Base-by-base conservation (phyloP, 2,113 vertebrate species). In the Gadus chalcogrammus region DNA sequence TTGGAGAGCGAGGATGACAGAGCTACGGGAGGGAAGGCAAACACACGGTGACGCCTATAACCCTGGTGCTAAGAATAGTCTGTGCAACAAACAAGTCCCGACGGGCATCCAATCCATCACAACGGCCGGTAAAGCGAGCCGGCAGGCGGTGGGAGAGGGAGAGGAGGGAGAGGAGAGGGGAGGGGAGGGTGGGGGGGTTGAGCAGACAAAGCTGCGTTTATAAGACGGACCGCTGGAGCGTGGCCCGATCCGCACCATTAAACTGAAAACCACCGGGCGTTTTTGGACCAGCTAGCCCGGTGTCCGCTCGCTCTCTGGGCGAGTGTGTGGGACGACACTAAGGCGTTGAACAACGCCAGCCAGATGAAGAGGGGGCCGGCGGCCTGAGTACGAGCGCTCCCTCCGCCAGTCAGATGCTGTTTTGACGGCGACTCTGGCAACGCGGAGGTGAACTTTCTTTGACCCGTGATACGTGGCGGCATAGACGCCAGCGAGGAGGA, bases 391-490 rank as follows among this genome's bases (percentile, higher is more conserved):
- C 42, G 9, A 9, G 42, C 8, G 42, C 11, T 48, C 42, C 8
- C 42, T 48, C 42, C 8, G 31, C 1, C 15, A 31, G 38, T 15
- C 13, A 60, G 1, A 60, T 9, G 18, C 13, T 8, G 7, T 22
- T 52, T 60, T 64, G 18, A 52, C 15, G 42, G 73, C 17, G 65
- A 76, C 82, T 84, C 71, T 79, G 68, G 58, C 28, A 70, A 91
- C 79, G 90, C 9, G 0, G 42, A 48, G 42, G 42, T 95, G 93
- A 96, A 94, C 94, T 95, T 91, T 83, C 82, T 83, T 83, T 94
- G 94, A 95, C 95, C 93, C 87, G 87, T 85, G 88, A 86, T 80
- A 89, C 92, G 88, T 89, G 89, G 91, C 93, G 92, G 91, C 92
- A 92, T 76, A 93, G 93, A 85, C 83, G 81, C 82, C 87, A 91